Base-by-base conservation (phyloP, 92 coral and sea anemone genomes). In the Galaxea fascicularis region DNA sequence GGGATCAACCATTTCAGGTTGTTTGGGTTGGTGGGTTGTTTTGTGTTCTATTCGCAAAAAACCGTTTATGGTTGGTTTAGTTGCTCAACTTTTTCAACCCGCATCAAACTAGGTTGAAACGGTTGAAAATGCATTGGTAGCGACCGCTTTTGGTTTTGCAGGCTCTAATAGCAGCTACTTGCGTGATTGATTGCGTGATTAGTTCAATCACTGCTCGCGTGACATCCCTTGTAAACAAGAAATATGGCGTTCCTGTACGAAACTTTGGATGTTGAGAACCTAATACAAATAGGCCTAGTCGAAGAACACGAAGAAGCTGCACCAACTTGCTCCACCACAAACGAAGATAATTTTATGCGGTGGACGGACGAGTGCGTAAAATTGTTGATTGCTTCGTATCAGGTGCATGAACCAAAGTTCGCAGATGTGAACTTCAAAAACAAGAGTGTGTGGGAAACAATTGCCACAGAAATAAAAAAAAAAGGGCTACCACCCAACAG, bases 381-480 rank as follows among this genome's bases (percentile, higher is more conserved):
- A 65, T 44, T 79, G 73, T 41, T 79, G 4, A 35, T 79, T 39
- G 21, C 59, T 7, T 21, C 64, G 57, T 65, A 64, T 44, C 84
- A 79, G 57, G 84, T 64, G 22, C 45, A 64, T 20, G 84, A 79
- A 64, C 60, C 74, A 20, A 79, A 79, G 35, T 79, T 79, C 20
- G 31, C 70, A 53, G 84, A 79, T 41, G 84, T 79, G 0, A 79
- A 79, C 35, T 79, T 31, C 64, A 63, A 79, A 41, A 64, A 79
- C 60, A 79, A 79, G 49, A 79, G 70, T 8, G 84, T 79, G n/a
- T 79, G 74, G 84, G 84, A 79, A 57, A 56, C 45, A 18, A 79
- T 79, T 79, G 41, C 84, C 20, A 21, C 60, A 41, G 84, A 35
- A 79, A 79, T 79, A 44, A 79, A 64, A 14, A 58, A 79, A 63